phyloP scores from a whole-genome alignment of 2,113 vertebrate genomes.

The Indicator indicator region DNA sequence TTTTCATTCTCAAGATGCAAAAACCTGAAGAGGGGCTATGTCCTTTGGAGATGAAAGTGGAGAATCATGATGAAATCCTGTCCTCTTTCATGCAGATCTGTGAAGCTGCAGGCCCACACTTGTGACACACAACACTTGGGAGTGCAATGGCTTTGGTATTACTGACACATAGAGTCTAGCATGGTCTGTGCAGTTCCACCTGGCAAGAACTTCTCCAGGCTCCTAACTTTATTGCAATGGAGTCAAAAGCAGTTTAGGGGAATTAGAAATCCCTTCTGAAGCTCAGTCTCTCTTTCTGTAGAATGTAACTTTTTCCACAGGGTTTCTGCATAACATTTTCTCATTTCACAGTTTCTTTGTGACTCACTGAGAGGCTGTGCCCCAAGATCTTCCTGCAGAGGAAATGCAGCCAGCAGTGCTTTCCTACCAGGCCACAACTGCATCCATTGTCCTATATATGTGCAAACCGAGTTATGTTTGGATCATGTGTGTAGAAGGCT shows the following conservation, averaged over 20 bases:
- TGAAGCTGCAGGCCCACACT: not conserved
- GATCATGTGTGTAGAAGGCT: not conserved
- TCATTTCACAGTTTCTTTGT: not conserved
- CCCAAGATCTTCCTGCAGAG: not conserved
- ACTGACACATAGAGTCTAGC: not conserved
- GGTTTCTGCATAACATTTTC: not conserved
- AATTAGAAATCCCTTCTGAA: not conserved
- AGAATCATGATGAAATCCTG: not conserved
- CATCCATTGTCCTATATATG: not conserved
- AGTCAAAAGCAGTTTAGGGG: not conserved
- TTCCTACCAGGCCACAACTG: not conserved
- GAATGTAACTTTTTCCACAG: not conserved
- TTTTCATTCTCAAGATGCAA: not conserved
- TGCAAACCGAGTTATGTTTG: not conserved
- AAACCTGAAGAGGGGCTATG: not conserved
- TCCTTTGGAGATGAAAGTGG: not conserved
- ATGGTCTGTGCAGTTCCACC: not conserved
- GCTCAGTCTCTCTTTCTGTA: not conserved
- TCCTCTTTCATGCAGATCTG: not conserved
- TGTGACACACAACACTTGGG: accelerated
- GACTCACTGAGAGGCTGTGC: not conserved
- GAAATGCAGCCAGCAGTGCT: not conserved
- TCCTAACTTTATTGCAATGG: not conserved
- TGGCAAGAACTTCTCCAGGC: not conserved
- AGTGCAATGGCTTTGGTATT: not conserved